These are phyloP conservation scores for Ormyrus pomaceus DNA, from an alignment of 2,888 invertebrate species.

Conservation along the genomic window DNA sequence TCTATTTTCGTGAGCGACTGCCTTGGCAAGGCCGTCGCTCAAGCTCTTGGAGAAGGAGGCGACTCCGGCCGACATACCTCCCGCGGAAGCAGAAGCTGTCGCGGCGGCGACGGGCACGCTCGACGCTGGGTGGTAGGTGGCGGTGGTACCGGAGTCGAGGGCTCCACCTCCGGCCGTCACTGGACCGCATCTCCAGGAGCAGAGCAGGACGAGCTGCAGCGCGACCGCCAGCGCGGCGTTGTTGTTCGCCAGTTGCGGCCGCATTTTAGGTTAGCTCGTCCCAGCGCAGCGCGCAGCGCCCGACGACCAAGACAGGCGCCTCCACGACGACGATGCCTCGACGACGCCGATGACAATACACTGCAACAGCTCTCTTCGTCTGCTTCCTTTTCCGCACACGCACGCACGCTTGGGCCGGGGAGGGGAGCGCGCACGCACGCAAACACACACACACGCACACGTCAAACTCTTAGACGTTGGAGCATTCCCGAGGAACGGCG, in stretches of 20 bases:
- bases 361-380: too few species aligned
- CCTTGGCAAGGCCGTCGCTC: slow-evolving; percentile 78
- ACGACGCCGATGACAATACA: background rate
- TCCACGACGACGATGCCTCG: too few species aligned
- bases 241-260: slow-evolving; percentile 57
- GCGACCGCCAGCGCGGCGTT: slow-evolving; percentile 60
- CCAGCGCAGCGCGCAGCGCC: background rate
- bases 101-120: slow-evolving; percentile 56
- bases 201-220: slow-evolving; percentile 66
- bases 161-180: slow-evolving; percentile 72
- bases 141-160: slow-evolving; percentile 66
- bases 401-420: too few species aligned
- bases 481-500: background rate
- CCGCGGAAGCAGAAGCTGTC: slow-evolving; percentile 60
- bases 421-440: background rate
- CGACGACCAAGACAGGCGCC: background rate
- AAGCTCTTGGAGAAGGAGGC: slow-evolving; percentile 71
- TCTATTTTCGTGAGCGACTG: slow-evolving; percentile 79
- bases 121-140: slow-evolving; percentile 57
- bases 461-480: background rate
- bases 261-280: slow-evolving; percentile 73
- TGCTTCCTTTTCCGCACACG: too few species aligned
- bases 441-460: background rate
- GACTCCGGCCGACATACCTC: slow-evolving; percentile 61
- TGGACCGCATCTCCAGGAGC: slow-evolving; percentile 66